Evolutionary conservation across 2,113 vertebrate genomes (phyloP).

Genomic region (Lasiurus borealis): DNA sequence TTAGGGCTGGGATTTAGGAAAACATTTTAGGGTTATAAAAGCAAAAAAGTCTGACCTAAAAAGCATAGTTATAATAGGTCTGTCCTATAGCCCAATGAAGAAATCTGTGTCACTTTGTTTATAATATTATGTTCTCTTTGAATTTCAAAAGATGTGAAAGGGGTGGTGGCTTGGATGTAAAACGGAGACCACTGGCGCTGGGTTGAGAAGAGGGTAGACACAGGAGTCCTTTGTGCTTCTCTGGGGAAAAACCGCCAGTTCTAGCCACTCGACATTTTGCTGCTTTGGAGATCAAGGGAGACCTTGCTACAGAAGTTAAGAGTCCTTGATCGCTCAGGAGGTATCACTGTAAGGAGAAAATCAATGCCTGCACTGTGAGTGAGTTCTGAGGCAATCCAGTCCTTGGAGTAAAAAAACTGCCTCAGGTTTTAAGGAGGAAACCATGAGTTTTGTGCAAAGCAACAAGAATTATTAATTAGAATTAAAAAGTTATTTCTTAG

Average conservation of each 20-base stretch:
- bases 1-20: constrained; percentile 10
- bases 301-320: background rate
- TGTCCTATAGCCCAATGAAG: background rate
- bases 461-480: background rate
- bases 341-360: background rate
- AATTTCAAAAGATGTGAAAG: constrained; percentile 54
- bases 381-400: background rate
- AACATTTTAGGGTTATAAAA: constrained; percentile 41
- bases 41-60: constrained; percentile 17
- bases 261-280: background rate
- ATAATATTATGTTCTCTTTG: constrained; percentile 42
- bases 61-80: constrained; percentile 38
- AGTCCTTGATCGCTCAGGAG: background rate
- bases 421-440: background rate
- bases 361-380: background rate
- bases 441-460: background rate
- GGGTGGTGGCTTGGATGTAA: background rate
- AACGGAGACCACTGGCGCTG: constrained; percentile 3
- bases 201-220: constrained; percentile 24
- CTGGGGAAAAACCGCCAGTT: background rate
- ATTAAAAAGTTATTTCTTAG: constrained; percentile 6
- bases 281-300: constrained; percentile 48
- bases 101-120: background rate
- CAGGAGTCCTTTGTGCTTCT: constrained; percentile 62
- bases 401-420: constrained; percentile 30